Percentiles rank a stretch among this genome's conserved stretches.
Conservation (phyloP, 2,113 vertebrate species). For the Caracal caracal region DNA sequence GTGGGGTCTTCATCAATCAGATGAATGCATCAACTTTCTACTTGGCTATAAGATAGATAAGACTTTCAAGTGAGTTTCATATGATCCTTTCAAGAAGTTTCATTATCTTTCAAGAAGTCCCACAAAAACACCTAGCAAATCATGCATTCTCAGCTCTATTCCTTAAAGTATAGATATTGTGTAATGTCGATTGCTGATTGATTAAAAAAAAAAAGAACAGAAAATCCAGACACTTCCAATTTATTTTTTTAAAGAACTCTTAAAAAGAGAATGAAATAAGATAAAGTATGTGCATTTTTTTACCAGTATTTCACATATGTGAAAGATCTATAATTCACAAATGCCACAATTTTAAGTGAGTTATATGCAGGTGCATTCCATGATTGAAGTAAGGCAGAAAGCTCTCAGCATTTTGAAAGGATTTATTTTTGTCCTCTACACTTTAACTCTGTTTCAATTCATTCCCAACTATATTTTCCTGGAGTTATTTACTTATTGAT, state of each 20-base stretch:
- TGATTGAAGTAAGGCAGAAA: constrained; percentile 32
- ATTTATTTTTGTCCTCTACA: constrained; percentile 50
- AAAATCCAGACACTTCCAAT: constrained; percentile 38
- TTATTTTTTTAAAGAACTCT: constrained; percentile 47
- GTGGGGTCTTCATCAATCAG: background rate
- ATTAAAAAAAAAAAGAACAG: background rate
- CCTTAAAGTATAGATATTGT: background rate
- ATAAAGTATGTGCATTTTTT: background rate
- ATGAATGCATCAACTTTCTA: background rate
- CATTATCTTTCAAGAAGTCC: background rate
- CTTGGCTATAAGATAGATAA: background rate
- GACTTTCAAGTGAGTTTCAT: background rate
- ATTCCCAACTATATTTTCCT: constrained; percentile 64
- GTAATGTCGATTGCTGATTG: background rate
- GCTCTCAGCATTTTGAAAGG: constrained; percentile 11
- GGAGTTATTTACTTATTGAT: constrained; percentile 67
- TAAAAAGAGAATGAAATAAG: constrained; percentile 29
- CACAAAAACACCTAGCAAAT: background rate
- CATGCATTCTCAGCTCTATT: background rate
- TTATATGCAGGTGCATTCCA: background rate
- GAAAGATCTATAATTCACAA: constrained; percentile 44
- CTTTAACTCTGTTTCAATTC: constrained; percentile 61
- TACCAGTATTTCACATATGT: background rate
- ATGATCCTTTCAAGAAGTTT: background rate
- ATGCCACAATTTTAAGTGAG: background rate